phyloP scores from a whole-genome alignment of 2,797 vertebrate genomes.

The Philypnodon macrostomus region DNA sequence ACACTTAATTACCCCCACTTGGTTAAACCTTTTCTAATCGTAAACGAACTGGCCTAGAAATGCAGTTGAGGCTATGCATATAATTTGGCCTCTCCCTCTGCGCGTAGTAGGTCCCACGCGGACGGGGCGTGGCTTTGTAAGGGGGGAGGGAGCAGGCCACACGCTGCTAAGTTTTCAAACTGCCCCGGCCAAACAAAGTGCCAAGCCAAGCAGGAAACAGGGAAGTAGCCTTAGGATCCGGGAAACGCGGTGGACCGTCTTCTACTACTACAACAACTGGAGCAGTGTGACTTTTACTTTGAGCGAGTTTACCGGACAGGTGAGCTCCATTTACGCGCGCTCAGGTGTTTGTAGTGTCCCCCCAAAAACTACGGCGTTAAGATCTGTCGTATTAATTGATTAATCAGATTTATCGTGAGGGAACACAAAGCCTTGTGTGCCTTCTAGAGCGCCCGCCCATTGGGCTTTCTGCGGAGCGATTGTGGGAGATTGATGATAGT shows the following conservation, averaged over 20 bases:
- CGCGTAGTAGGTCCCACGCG: constrained; percentile 15
- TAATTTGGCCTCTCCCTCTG: constrained; percentile 26
- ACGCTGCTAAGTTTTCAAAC: constrained; percentile 65
- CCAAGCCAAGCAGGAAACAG: constrained; percentile 29
- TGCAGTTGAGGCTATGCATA: constrained; percentile 33
- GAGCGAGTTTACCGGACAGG: neutral
- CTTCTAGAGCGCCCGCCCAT: constrained; percentile 64
- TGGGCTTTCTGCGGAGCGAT: constrained; percentile 53
- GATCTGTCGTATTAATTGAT: constrained; percentile 40
- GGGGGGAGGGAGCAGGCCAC: constrained; percentile 15
- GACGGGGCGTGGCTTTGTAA: constrained; percentile 49
- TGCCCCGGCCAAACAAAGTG: constrained; percentile 39
- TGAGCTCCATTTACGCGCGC: neutral
- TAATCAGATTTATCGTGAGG: constrained; percentile 35
- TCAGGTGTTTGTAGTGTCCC: constrained; percentile 22
- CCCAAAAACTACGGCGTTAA: neutral
- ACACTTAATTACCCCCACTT: constrained; percentile 34
- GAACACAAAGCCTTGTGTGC: constrained; percentile 52
- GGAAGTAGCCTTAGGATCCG: constrained; percentile 36
- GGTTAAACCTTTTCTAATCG: constrained; percentile 37
- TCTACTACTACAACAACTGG: neutral
- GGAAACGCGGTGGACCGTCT: neutral
- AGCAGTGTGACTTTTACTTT: constrained; percentile 1
- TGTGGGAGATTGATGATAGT: constrained; percentile 59
- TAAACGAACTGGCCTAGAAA: constrained; percentile 29